Percentiles rank a stretch among this genome's conserved stretches.
Conservation (phyloP, 2,113 vertebrate genomes). For the Rissa tridactyla region DNA sequence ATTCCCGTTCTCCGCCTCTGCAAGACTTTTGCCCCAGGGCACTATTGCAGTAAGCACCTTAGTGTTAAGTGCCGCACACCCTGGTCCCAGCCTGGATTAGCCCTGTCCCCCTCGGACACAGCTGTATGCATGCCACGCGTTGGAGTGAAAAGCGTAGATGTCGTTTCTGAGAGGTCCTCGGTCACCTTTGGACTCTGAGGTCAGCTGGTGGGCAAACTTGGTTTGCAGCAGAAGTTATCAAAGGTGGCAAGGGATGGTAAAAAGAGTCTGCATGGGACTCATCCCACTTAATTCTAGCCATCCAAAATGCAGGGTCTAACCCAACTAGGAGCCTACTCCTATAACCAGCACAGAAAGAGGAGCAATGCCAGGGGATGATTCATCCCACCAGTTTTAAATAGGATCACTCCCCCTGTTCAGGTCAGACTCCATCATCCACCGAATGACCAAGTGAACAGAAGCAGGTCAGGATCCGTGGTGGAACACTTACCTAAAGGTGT, state of each 20-base stretch:
- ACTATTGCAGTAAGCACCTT: background rate
- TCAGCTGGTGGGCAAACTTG: background rate
- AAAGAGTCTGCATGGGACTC: background rate
- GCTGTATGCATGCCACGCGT: fast-evolving
- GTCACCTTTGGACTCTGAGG: background rate
- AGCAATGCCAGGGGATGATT: background rate
- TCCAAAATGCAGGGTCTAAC: background rate
- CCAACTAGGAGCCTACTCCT: background rate
- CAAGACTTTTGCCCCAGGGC: background rate
- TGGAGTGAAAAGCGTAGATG: background rate
- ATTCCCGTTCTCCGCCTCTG: background rate
- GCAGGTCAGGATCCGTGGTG: background rate
- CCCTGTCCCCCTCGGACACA: background rate
- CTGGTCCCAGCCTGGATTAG: background rate
- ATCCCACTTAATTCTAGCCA: background rate
- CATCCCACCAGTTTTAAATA: background rate
- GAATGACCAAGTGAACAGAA: background rate
- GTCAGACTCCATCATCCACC: background rate
- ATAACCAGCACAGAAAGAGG: background rate
- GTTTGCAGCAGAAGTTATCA: background rate
- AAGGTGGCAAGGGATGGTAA: background rate
- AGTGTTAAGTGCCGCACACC: no score
- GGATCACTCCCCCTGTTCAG: no score
- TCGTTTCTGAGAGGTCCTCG: background rate
- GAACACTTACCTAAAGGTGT: background rate